These are phyloP conservation scores for Meles meles DNA, from an alignment of 2,113 vertebrate genomes.

Conservation along the genomic window DNA sequence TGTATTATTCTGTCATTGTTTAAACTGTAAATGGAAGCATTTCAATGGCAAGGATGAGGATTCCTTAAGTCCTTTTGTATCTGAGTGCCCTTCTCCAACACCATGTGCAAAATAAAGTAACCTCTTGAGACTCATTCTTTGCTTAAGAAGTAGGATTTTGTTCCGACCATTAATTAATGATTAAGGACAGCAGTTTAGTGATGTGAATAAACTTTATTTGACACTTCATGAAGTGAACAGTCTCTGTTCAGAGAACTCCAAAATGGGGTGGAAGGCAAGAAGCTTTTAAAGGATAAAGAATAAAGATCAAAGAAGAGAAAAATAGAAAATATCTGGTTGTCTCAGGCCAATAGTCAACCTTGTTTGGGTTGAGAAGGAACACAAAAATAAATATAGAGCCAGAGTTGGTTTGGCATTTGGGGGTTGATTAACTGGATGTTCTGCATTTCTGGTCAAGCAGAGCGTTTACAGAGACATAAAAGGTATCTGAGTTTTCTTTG, in stretches of 20 bases:
- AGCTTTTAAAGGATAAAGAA: neutral
- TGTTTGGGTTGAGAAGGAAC: neutral
- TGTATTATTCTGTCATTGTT: neutral
- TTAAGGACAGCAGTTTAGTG: neutral
- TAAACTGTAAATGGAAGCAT: neutral
- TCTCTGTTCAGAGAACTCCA: neutral
- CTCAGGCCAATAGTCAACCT: neutral
- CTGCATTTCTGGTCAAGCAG: neutral
- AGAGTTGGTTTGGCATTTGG: neutral
- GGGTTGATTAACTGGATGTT: neutral
- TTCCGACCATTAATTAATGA: neutral
- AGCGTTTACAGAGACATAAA: neutral
- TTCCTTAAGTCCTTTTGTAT: neutral
- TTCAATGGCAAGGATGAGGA: neutral
- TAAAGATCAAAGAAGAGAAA: neutral
- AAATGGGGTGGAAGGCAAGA: neutral
- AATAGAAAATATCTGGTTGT: neutral
- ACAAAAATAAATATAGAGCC: neutral
- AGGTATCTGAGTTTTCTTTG: neutral
- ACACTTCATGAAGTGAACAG: neutral
- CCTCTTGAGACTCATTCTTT: neutral
- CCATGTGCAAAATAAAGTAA: neutral
- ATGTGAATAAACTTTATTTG: neutral
- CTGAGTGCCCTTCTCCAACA: neutral
- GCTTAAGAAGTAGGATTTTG: constrained; percentile 6